These are phyloP conservation scores for Urocynchramus pylzowi DNA, from an alignment of 2,113 vertebrate genomes.

Conservation along the genomic window DNA sequence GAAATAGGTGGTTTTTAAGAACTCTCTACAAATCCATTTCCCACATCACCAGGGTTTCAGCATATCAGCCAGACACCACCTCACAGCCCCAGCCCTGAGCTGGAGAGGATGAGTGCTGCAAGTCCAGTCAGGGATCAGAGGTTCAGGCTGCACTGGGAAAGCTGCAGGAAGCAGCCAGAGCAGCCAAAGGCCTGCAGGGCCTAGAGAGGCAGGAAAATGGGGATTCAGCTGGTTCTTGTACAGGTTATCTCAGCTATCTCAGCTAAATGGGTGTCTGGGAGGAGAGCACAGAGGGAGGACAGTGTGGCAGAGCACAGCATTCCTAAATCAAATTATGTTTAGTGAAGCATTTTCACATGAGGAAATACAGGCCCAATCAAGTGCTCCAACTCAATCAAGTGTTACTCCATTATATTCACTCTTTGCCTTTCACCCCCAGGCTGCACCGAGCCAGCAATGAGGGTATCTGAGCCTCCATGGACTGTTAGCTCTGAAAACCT, in stretches of 20 bases:
- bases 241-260: not conserved
- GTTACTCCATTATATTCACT: not conserved
- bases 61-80: not conserved
- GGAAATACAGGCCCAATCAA: not conserved
- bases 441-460: not conserved
- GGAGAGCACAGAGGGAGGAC: not conserved
- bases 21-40: not conserved
- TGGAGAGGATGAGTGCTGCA: not conserved
- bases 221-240: not conserved
- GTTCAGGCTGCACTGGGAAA: not conserved
- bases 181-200: not conserved
- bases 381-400: not conserved
- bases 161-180: not conserved
- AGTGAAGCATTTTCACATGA: not conserved
- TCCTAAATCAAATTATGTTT: not conserved
- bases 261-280: not conserved
- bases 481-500: not conserved
- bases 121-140: not conserved
- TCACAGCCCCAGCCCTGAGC: not conserved
- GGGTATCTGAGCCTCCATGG: not conserved
- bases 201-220: not conserved
- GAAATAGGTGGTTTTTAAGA: not conserved
- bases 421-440: not conserved
- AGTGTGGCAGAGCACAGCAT: fast-evolving
- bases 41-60: not conserved